Conservation (phyloP, 2,113 vertebrate species). For the Hypocryptadius cinnamomeus region DNA sequence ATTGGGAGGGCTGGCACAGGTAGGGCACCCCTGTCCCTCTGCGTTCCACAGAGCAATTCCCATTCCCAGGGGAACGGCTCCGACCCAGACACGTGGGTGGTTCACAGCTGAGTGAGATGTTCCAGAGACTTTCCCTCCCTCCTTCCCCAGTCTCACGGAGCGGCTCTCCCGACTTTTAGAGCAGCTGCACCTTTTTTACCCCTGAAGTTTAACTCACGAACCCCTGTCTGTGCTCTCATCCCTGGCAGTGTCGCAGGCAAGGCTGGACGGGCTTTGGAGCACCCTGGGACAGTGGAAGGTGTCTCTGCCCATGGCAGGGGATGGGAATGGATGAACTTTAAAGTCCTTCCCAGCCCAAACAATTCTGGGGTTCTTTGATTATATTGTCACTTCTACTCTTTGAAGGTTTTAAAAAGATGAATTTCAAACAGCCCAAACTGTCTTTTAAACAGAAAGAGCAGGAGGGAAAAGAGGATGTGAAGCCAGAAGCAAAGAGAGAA, state of each 20-base stretch:
- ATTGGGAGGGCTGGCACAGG: fast-evolving
- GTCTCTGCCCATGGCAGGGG: background rate
- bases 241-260: background rate
- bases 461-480: background rate
- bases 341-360: background rate
- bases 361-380: background rate
- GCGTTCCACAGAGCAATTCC: background rate
- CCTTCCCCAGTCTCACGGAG: background rate
- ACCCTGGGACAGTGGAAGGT: background rate
- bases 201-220: background rate
- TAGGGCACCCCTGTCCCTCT: fast-evolving
- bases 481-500: background rate
- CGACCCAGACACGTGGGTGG: background rate
- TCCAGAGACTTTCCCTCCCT: background rate
- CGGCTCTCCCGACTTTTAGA: background rate
- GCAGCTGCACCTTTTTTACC: background rate
- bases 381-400: background rate
- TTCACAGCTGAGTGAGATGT: fast-evolving
- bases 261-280: background rate
- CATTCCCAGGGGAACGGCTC: background rate
- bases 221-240: too few species aligned
- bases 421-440: background rate
- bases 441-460: background rate
- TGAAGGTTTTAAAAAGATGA: fast-evolving
- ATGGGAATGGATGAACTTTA: background rate